Evolutionary conservation across 2,797 vertebrate species (phyloP).

Genomic region (Labeo calbasu): DNA sequence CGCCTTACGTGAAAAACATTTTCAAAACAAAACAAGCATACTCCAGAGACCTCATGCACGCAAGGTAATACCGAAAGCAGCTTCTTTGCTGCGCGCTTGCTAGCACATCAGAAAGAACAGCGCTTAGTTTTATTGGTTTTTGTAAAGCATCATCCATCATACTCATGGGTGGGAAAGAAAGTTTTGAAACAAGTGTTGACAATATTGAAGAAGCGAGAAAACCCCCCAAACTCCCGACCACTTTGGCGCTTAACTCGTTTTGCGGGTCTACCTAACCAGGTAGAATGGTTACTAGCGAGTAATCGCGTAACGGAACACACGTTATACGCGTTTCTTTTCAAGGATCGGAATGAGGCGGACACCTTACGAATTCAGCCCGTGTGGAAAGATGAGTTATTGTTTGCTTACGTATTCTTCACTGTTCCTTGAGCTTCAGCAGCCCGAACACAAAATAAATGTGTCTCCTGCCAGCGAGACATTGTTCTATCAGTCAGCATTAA

Average conservation of each 20-base stretch:
- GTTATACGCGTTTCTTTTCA: not conserved
- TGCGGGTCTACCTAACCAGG: not conserved
- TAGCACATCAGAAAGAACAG: constrained; percentile 38
- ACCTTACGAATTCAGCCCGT: not conserved
- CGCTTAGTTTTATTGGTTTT: constrained; percentile 13
- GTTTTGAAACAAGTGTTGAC: constrained; percentile 29
- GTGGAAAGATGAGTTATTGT: not conserved
- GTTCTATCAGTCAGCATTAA: constrained; percentile 48
- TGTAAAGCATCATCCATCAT: constrained; percentile 40
- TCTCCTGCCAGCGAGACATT: constrained; percentile 24
- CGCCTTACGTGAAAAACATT: constrained; percentile 8
- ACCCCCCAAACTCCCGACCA: not conserved
- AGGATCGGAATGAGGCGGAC: not conserved
- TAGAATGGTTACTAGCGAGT: not conserved
- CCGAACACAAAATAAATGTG: constrained; percentile 31
- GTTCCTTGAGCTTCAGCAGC: constrained; percentile 14
- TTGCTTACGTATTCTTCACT: constrained; percentile 30
- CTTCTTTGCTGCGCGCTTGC: constrained; percentile 19
- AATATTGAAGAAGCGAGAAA: constrained; percentile 7
- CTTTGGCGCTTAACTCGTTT: constrained; percentile 18
- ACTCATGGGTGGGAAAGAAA: constrained; percentile 28
- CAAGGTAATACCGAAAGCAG: constrained; percentile 25
- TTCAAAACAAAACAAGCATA: constrained; percentile 40
- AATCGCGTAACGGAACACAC: constrained; percentile 3
- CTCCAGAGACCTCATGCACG: constrained; percentile 23